These are phyloP conservation scores for Pseudomyrmex pallidus DNA, from an alignment of 1,140 invertebrate species.

Conservation along the genomic window DNA sequence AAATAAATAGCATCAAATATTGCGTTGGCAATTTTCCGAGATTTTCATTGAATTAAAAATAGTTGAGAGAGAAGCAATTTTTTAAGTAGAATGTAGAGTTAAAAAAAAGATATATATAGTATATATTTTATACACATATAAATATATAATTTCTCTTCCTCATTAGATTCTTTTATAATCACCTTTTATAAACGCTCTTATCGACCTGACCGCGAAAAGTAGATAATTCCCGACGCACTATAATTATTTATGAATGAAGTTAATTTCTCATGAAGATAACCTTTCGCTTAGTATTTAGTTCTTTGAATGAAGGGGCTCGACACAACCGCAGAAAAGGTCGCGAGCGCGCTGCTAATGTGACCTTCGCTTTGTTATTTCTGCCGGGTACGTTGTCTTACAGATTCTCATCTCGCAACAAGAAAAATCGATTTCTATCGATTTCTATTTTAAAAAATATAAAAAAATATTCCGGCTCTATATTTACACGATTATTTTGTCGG, in stretches of 20 bases:
- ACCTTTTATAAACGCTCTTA: background rate
- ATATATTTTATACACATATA: too few relatives aligned
- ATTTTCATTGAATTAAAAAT: background rate
- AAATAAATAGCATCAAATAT: background rate
- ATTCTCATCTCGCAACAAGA: background rate
- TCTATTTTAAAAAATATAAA: too few relatives aligned
- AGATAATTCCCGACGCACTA: slow-evolving; percentile 6
- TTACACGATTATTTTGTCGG: background rate
- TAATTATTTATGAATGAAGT: slow-evolving; percentile 69
- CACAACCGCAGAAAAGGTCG: slow-evolving; percentile 59
- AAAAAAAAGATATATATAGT: too few relatives aligned
- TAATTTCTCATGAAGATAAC: slow-evolving; percentile 38
- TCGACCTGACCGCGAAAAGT: slow-evolving; percentile 11
- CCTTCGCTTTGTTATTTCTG: slow-evolving; percentile 43
- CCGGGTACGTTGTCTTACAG: background rate
- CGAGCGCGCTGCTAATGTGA: slow-evolving; percentile 33
- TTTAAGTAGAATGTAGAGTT: too few relatives aligned
- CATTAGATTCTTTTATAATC: background rate
- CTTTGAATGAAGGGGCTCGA: slow-evolving; percentile 64
- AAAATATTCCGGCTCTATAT: too few relatives aligned
- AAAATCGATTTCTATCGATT: background rate
- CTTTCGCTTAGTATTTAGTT: slow-evolving; percentile 67
- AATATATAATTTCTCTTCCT: background rate
- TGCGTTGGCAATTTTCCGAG: background rate
- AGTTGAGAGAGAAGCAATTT: background rate